Base-by-base conservation (phyloP, 1,140 invertebrate genomes). In the Tribolium madens region DNA sequence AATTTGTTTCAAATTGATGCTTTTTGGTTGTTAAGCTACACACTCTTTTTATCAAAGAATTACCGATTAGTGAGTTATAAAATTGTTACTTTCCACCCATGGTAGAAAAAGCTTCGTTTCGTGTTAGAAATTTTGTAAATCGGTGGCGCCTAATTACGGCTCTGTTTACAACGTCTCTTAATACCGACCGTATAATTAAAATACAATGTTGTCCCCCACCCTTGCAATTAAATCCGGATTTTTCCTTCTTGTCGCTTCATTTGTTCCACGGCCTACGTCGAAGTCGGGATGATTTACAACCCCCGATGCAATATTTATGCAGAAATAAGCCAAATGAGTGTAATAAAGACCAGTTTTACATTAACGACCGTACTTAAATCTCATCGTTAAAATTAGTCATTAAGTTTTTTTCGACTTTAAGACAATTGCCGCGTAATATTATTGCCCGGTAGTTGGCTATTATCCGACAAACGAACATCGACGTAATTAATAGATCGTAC, bases 321-420 rank as follows among this genome's bases (percentile, higher is more conserved):
- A 79, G 76, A 81, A 82, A 78, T 69, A 33, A 9, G 46, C 50
- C 69, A 79, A 81, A 78, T 79, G 78, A 74, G 75, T 75, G 79
- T 78, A 82, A 82, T 82, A 81, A 82, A 82, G 74, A 64, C 75
- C 52, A 75, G 78, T 75, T 80, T 80, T 75, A 52, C 72, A 80
- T 82, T 82, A 82, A 81, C 79, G 74, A 76, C 78, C 52, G 77
- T 78, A 80, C 76, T 82, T 81, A 82, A 81, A 82, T 72, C 60
- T 73, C 70, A 36, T 76, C 75, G 77, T 82, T 77, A 77, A 81
- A 82, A 81, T 82, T 82, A 82, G 80, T 81, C 80, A 82, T 82
- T 82, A 82, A 80, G 78, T 76, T 80, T 81, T 82, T 82, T 82
- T 71, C 47, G 36, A 15, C 36, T 36, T 69, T 36, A 47, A 71